Evolutionary conservation across 2,888 invertebrate species (phyloP), one percentile per base, ranked within the genome.

Genomic region (Eristalinus sepulchralis): DNA sequence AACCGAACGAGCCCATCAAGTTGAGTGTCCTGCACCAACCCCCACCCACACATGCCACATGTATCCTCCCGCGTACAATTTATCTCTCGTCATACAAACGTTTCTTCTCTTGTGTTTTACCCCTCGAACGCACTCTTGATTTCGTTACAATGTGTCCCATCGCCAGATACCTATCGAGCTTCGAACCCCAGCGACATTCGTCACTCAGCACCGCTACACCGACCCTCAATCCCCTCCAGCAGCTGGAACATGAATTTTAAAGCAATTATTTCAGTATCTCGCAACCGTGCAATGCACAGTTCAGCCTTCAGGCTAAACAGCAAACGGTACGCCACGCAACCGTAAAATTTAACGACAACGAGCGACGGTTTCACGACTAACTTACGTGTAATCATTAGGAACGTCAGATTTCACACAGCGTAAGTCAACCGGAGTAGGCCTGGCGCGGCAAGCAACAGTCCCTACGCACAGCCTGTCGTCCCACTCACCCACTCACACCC

Each of bases 391-490:
- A 84, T 84, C 80, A 84, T 80, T 76, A 76, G 70, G 66, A 80
- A 80, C 84, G 81, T 81, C 76, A 81, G 80, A 84, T 81, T 81
- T 76, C 66, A 84, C 71, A 84, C 84, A 81, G 67, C 62, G 79
- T 73, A 73, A 72, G 78, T 68, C 72, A 79, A 24, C 63, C 39
- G n/a, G 36, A 63, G 31, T 24, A 31, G 31, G 17, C 20, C 36
- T 17, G 33, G 33, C 17, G 57, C 57, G 53, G 36, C 68, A 82
- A 85, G 85, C 85, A 85, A 85, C 85, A 85, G 85, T 85, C 67
- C 55, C 31, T 67, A 57, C 27, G 27, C 55, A 68, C 67, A 64
- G 53, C 31, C 17, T 36, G 27, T 2, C 39, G 31, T 27, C 59
- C 8, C 13, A 53, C 31, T 17, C 31, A 57, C 27, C 64, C 33